These are phyloP conservation scores for Gadus chalcogrammus DNA, from an alignment of 2,113 vertebrate genomes.

Conservation along the genomic window DNA sequence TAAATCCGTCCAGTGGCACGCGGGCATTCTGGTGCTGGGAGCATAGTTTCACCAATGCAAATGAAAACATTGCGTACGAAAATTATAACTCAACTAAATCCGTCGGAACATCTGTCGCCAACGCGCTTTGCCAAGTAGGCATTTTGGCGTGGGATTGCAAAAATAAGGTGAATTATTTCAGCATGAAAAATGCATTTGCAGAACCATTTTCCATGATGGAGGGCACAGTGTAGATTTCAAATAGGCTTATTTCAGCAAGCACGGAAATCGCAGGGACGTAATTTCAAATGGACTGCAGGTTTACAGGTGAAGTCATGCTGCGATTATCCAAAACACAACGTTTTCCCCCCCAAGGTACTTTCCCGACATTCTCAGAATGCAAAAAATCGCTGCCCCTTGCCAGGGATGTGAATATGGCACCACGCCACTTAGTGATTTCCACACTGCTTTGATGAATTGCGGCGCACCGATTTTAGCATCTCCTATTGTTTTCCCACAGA, in stretches of 20 bases:
- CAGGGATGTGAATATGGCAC: not conserved
- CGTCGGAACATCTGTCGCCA: conserved; percentile 45
- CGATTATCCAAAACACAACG: no score
- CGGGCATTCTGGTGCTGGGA: conserved; percentile 39
- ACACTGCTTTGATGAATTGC: not conserved
- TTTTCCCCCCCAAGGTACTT: no score
- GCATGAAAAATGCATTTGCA: no score
- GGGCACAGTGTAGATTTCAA: no score
- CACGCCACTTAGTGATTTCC: not conserved
- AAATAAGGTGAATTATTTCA: not conserved
- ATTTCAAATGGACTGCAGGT: no score
- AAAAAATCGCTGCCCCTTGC: not conserved
- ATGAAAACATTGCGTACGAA: conserved; percentile 33
- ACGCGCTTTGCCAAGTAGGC: not conserved
- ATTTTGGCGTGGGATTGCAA: not conserved
- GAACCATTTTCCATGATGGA: no score
- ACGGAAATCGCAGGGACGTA: no score
- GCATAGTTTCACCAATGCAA: conserved; percentile 37
- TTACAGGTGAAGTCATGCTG: no score
- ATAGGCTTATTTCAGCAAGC: no score
- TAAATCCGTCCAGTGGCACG: conserved; percentile 46
- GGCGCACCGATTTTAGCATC: not conserved
- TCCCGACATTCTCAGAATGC: no score
- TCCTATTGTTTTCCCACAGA: conserved; percentile 7
- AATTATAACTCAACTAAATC: conserved; percentile 22